Base-by-base conservation (phyloP, 2,888 invertebrate genomes). In the Stenodema calcarata region DNA sequence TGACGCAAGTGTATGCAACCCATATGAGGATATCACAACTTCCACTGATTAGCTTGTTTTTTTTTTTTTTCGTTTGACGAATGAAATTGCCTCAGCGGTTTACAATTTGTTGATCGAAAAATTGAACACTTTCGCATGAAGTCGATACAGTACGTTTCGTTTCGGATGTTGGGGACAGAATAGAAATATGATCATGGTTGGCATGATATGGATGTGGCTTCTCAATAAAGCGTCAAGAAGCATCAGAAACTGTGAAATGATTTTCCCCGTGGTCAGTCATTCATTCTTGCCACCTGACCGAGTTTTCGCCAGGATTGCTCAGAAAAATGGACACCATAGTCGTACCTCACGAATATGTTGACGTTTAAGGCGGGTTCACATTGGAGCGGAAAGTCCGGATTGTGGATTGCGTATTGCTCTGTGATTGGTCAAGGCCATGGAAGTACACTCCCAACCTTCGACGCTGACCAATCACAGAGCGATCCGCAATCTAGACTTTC, bases 11-110 rank as follows among this genome's bases (percentile, higher is more conserved):
- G 42, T 9, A 42, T n/a, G n/a, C n/a, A n/a, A n/a, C n/a, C n/a
- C n/a, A n/a, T n/a, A n/a, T n/a, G n/a, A n/a, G n/a, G n/a, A n/a
- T n/a, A n/a, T n/a, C n/a, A n/a, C n/a, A n/a, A n/a, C n/a, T n/a
- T n/a, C n/a, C n/a, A n/a, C n/a, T n/a, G n/a, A n/a, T n/a, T n/a
- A n/a, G n/a, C n/a, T n/a, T n/a, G n/a, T n/a, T n/a, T n/a, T n/a
- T n/a, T n/a, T n/a, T n/a, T n/a, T n/a, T n/a, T n/a, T n/a, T n/a
- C n/a, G n/a, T n/a, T n/a, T n/a, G n/a, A n/a, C 90, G 16, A 90
- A 90, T 87, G 89, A 90, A 89, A 90, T 91, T 76, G 88, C 89
- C 12, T 90, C 90, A 9, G 89, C 89, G n/a, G 88, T 90, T 30
- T 89, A 42, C 42, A 6, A 42, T 12, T 42, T 42, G 42, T 12